Evolutionary conservation across 2,888 invertebrate species (phyloP), one percentile per base, ranked within the genome.

Genomic region (Brachylomia viminalis): DNA sequence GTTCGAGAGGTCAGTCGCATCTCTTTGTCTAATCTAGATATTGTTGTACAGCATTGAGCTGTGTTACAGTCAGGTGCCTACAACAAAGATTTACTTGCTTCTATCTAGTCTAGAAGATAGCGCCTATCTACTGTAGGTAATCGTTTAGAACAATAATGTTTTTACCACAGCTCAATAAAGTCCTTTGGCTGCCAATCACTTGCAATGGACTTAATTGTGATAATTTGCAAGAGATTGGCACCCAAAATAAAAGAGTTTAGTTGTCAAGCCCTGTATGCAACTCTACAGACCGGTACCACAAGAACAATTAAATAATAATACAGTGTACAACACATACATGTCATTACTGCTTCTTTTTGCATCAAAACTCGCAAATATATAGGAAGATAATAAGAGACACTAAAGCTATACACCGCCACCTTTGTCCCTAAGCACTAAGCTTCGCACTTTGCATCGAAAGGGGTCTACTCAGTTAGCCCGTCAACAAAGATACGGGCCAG

Each of bases 1-100:
- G 64, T 58, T 58, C 56, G 30, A 64, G 42, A 56, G 47, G 77
- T 49, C 49, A 64, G 10, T 71, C 20, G 47, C 49, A 17, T 52
- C 49, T 56, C 1, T 70, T 49, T 42, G n/a, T 56, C 7, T 23
- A 2, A 33, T 33, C 42, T 42, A 33, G 59, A 33, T 68, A 33
- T n/a, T 45, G 30, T 30, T 7, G 30, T 45, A 20, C 58, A 23
- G 23, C 33, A 17, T 52, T 52, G 20, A 27, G 10, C 10, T 52
- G n/a, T 49, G n/a, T 61, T 42, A 11, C 42, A 8, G 45, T 45
- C 61, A 15, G 27, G 33, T 2, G 38, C 38, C 38, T 64, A 27
- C 11, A 6, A 30, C 30, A 45, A 30, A 45, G n/a, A 30, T 23
- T 5, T 30, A 58, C 15, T 23, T 59, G 11, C 20, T 59, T 33